Percentiles rank a stretch among this genome's conserved stretches.
Evolutionary conservation across 2,888 invertebrate genomes (phyloP).

Genomic region (Pristionchus japonicus): DNA sequence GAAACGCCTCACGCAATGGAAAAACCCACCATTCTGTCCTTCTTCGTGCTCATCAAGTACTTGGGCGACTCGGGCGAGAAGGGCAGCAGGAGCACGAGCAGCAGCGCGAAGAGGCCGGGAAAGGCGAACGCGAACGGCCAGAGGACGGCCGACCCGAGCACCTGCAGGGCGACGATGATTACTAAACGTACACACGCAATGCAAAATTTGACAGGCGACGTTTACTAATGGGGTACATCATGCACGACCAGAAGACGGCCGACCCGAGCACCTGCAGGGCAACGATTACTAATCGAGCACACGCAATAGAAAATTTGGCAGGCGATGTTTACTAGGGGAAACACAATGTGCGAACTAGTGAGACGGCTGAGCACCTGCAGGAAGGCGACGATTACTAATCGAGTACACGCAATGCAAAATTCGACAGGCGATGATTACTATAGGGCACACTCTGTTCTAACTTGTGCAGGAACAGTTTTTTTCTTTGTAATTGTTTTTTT

Average conservation of each 20-base stretch:
- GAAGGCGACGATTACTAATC: background rate
- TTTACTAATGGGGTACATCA: too few species aligned
- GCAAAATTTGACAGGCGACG: background rate
- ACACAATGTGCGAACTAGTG: conserved; percentile 76
- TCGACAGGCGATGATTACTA: too few species aligned
- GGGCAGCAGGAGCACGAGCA: conserved; percentile 67
- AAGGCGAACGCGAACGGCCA: conserved; percentile 77
- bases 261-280: conserved; percentile 71
- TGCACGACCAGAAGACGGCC: conserved; percentile 75
- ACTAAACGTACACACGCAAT: too few species aligned
- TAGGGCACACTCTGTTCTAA: too few species aligned
- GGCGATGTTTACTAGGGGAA: too few species aligned
- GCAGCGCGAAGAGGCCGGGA: conserved; percentile 73
- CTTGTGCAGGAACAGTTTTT: too few species aligned
- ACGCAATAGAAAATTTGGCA: background rate
- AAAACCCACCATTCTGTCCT: conserved; percentile 51
- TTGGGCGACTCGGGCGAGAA: conserved; percentile 75
- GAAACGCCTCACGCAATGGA: background rate
- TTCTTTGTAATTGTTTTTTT: too few species aligned
- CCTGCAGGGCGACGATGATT: conserved; percentile 33
- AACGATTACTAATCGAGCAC: background rate
- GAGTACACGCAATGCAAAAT: too few species aligned
- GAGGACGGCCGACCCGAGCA: conserved; percentile 72
- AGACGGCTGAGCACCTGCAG: conserved; percentile 69
- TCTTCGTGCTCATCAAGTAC: conserved; percentile 61